phyloP scores from a whole-genome alignment of 2,797 vertebrate genomes.

The Stomatorhinus walkeri region DNA sequence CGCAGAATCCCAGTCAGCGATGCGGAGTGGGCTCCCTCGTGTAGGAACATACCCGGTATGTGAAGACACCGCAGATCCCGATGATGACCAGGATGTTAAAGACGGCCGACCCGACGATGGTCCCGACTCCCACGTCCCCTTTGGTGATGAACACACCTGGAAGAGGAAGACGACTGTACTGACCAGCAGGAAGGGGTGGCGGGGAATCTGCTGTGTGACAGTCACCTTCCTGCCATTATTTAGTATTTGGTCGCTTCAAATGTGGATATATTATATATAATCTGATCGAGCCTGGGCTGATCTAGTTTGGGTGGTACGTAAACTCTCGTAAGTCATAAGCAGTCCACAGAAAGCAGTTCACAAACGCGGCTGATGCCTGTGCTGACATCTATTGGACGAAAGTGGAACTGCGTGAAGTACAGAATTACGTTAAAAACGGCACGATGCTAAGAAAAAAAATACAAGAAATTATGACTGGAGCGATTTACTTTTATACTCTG shows the following conservation, averaged over 20 bases:
- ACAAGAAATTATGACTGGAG: neutral
- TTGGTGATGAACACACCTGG: constrained; percentile 74
- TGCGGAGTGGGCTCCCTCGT: neutral
- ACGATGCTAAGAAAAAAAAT: neutral
- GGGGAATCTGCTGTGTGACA: neutral
- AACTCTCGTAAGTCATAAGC: neutral
- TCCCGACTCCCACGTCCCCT: constrained; percentile 71
- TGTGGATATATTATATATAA: neutral
- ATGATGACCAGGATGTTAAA: constrained; percentile 76
- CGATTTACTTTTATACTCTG: neutral
- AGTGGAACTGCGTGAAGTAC: neutral
- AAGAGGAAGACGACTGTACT: neutral
- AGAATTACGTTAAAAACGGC: neutral
- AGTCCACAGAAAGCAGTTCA: neutral
- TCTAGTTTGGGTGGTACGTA: neutral
- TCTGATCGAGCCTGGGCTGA: neutral
- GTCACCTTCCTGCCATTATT: neutral
- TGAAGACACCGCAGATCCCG: constrained; percentile 67
- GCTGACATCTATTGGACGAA: constrained; percentile 6
- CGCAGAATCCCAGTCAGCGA: neutral
- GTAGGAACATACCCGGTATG: constrained; percentile 52
- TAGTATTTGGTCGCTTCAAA: neutral
- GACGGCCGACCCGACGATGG: constrained; percentile 71
- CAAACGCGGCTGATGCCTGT: neutral
- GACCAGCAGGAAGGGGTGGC: neutral